Evolutionary conservation across 2,888 invertebrate species (phyloP).

Genomic region (Chesias legatella): DNA sequence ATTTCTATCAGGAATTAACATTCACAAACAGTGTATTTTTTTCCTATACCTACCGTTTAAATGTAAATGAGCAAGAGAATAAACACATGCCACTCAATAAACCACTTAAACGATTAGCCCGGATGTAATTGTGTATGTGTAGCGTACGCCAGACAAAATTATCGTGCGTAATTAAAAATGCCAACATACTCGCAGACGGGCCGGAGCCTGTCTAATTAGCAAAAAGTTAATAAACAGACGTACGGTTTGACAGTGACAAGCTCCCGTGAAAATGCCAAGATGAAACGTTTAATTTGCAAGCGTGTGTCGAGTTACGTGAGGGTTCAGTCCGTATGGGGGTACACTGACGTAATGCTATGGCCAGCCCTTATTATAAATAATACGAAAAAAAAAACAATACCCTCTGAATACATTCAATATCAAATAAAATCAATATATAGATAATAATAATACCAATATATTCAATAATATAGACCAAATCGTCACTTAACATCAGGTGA

Average conservation of each 20-base stretch:
- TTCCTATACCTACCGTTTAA: slow-evolving; percentile 22
- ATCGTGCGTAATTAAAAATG: slow-evolving; percentile 77
- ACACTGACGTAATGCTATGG: too few species aligned
- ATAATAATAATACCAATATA: too few species aligned
- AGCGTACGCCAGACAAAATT: slow-evolving; percentile 52
- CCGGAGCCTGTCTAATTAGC: slow-evolving; percentile 74
- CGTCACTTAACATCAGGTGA: too few species aligned
- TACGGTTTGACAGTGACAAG: slow-evolving; percentile 74
- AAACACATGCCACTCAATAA: slow-evolving; percentile 43
- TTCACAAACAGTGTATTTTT: too few species aligned
- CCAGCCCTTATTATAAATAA: too few species aligned
- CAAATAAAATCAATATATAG: too few species aligned
- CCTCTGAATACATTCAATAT: too few species aligned
- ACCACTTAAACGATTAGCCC: slow-evolving; percentile 53
- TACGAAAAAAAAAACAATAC: too few species aligned
- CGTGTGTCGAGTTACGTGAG: slow-evolving; percentile 41
- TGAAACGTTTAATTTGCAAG: slow-evolving; percentile 78
- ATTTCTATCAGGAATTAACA: neutral
- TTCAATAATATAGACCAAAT: too few species aligned
- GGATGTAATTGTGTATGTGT: slow-evolving; percentile 47
- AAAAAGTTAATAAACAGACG: slow-evolving; percentile 79
- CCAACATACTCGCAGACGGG: slow-evolving; percentile 73
- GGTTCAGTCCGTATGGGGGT: slow-evolving; percentile 24
- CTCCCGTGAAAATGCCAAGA: slow-evolving; percentile 76
- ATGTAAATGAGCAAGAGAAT: slow-evolving; percentile 19